Evolutionary conservation across 2,888 invertebrate genomes (phyloP).

Genomic region (Vesta saturnalis): DNA sequence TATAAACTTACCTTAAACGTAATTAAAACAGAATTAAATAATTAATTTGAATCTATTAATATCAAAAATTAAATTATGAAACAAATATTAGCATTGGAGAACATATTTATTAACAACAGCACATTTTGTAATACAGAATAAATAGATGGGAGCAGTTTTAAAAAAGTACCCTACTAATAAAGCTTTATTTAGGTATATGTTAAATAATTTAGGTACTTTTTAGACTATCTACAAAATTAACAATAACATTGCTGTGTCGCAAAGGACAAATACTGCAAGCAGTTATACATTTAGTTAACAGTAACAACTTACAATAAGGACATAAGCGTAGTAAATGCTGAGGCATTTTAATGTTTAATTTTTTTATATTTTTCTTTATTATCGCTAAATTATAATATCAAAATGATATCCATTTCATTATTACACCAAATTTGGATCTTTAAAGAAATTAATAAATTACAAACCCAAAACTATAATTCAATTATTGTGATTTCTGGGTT

Average conservation of each 20-base stretch:
- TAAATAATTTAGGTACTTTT: background rate
- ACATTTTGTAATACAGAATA: background rate
- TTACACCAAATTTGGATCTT: too few species aligned
- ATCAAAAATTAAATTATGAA: too few species aligned
- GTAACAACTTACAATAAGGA: background rate
- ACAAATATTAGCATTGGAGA: too few species aligned
- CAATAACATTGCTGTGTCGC: background rate
- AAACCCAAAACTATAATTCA: too few species aligned
- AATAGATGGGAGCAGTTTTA: background rate
- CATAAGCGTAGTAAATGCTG: background rate
- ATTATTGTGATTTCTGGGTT: too few species aligned
- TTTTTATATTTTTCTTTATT: background rate
- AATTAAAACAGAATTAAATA: too few species aligned
- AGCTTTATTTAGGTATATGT: background rate
- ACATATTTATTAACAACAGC: background rate
- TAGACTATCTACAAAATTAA: background rate
- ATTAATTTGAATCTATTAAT: too few species aligned
- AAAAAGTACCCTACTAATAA: background rate
- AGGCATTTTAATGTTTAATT: background rate
- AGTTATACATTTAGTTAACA: constrained; percentile 1
- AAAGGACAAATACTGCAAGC: background rate
- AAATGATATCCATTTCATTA: constrained; percentile 45
- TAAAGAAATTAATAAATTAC: too few species aligned
- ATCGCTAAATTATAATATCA: constrained; percentile 1
- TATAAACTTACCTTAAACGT: too few species aligned